phyloP scores from a whole-genome alignment of 1,140 invertebrate species.

The Camponotus floridanus region DNA sequence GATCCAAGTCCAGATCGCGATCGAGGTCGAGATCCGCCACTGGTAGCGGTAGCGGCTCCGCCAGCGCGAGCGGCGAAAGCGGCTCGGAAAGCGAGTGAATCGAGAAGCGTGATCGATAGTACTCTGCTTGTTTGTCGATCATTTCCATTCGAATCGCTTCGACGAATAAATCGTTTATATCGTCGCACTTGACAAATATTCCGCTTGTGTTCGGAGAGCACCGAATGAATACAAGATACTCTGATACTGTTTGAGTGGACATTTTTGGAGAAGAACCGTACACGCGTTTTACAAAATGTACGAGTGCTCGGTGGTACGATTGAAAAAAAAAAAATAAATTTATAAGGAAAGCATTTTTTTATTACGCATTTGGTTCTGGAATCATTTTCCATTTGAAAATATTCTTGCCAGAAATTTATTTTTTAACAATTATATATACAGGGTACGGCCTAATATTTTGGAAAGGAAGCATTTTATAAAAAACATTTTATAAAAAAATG shows the following conservation, averaged over 20 bases:
- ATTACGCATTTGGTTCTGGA: background rate
- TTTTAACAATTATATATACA: background rate
- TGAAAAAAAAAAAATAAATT: constrained; percentile 13
- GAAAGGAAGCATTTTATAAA: too few relatives aligned
- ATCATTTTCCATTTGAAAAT: background rate
- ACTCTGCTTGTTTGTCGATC: background rate
- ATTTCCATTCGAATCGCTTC: background rate
- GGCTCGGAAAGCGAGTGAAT: constrained; percentile 83
- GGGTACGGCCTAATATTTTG: too few relatives aligned
- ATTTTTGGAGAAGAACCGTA: background rate
- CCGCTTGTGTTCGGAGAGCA: background rate
- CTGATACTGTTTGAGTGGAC: background rate
- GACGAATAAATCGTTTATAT: background rate
- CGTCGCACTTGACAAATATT: background rate
- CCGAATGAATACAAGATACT: background rate
- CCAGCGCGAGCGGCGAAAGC: constrained; percentile 79
- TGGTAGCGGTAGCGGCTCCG: constrained; percentile 79
- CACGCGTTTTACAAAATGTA: background rate
- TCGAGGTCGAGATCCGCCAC: constrained; percentile 77
- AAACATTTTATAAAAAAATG: too few relatives aligned
- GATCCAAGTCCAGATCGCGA: constrained; percentile 78
- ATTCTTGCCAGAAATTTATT: background rate
- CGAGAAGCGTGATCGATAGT: background rate
- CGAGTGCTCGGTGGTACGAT: background rate
- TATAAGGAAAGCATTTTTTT: background rate